These are phyloP conservation scores for Cephus sareptanus DNA, from an alignment of 2,888 invertebrate genomes.

Conservation along the genomic window DNA sequence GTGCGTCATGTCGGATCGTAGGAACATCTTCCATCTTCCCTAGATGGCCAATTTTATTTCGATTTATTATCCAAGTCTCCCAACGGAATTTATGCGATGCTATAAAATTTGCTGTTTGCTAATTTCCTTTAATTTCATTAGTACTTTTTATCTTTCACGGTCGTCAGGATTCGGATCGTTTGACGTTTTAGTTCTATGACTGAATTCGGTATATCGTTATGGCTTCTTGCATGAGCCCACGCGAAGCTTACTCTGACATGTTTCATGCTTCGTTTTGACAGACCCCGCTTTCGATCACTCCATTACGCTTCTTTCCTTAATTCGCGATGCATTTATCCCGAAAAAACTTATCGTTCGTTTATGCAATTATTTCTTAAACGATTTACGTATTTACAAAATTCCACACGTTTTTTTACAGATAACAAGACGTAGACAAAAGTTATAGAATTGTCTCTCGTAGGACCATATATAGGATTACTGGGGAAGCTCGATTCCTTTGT, in stretches of 20 bases:
- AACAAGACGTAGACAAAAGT: neutral
- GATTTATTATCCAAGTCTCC: neutral
- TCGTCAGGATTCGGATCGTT: conserved; percentile 30
- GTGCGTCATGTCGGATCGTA: conserved; percentile 54
- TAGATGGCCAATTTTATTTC: neutral
- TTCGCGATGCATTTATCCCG: neutral
- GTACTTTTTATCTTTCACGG: neutral
- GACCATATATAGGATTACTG: neutral
- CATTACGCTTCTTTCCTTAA: neutral
- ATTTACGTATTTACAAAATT: neutral
- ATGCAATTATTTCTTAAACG: neutral
- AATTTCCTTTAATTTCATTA: neutral
- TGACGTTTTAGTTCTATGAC: conserved; percentile 46
- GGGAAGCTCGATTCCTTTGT: neutral
- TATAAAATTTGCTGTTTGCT: neutral
- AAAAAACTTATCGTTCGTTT: neutral
- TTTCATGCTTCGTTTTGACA: neutral
- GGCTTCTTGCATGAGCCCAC: conserved; percentile 24
- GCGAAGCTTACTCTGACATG: neutral
- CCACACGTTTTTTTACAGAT: neutral
- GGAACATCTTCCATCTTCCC: conserved; percentile 47
- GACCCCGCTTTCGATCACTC: neutral
- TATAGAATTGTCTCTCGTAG: neutral
- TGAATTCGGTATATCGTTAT: conserved; percentile 27
- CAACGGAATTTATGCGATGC: neutral